These are phyloP conservation scores for Microctonus aethiopoides DNA, from an alignment of 2,888 invertebrate genomes.

Conservation along the genomic window DNA sequence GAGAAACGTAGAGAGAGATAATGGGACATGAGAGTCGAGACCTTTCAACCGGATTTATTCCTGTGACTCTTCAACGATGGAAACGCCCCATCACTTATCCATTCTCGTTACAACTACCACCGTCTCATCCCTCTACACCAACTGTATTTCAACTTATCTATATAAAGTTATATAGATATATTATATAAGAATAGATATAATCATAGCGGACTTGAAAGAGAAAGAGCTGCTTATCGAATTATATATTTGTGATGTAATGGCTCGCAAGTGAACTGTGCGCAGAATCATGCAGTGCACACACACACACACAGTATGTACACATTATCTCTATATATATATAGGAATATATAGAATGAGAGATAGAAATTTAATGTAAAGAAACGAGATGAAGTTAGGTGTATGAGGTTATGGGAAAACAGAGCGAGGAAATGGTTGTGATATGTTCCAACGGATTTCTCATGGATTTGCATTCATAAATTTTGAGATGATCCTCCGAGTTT, in stretches of 20 bases:
- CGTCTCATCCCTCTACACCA: no score
- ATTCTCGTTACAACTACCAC: conserved; percentile 19
- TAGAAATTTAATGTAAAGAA: background rate
- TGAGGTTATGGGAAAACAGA: conserved; percentile 12
- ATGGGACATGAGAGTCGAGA: background rate
- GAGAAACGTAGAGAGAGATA: conserved; percentile 4
- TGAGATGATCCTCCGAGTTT: conserved; percentile 9
- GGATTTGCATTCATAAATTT: conserved; percentile 29
- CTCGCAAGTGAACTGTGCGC: conserved; percentile 9
- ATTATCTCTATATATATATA: conserved; percentile 20
- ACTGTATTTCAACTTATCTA: background rate
- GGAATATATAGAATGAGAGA: conserved; percentile 5
- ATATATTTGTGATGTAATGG: conserved; percentile 20
- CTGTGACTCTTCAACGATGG: conserved; percentile 2
- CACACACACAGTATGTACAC: background rate
- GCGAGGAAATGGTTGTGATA: conserved; percentile 25
- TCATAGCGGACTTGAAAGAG: background rate
- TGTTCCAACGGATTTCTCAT: conserved; percentile 19
- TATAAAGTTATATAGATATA: conserved; percentile 6
- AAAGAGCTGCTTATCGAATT: conserved; percentile 33
- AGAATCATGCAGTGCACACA: background rate
- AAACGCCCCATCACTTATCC: conserved; percentile 29
- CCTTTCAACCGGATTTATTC: conserved; percentile 18
- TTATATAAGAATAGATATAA: background rate
- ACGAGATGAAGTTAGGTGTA: background rate